Evolutionary conservation across 2,888 invertebrate genomes (phyloP).

Genomic region (Unio delphinus): DNA sequence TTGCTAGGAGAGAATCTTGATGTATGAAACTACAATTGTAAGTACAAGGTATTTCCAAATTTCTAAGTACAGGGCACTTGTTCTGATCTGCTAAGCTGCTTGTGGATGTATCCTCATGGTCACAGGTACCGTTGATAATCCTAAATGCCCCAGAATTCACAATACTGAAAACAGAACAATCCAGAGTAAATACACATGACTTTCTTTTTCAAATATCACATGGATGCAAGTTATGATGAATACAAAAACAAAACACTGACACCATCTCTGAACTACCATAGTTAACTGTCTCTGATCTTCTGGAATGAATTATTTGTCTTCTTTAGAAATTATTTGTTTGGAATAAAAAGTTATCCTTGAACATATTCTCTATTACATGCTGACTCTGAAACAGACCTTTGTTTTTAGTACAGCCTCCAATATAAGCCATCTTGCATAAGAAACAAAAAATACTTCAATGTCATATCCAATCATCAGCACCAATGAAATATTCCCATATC

Average conservation of each 20-base stretch:
- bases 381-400: too few relatives aligned
- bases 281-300: too few relatives aligned
- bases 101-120: slow-evolving; percentile 64
- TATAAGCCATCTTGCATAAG: too few relatives aligned
- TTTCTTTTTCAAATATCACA: background rate
- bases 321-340: too few relatives aligned
- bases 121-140: slow-evolving; percentile 72
- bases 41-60: slow-evolving; percentile 56
- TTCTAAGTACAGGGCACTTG: slow-evolving; percentile 66
- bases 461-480: too few relatives aligned
- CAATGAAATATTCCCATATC: too few relatives aligned
- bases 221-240: background rate
- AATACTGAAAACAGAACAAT: slow-evolving; percentile 58
- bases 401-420: too few relatives aligned
- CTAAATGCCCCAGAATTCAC: slow-evolving; percentile 72
- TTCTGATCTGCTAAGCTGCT: slow-evolving; percentile 64
- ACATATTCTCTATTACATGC: too few relatives aligned
- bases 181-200: background rate
- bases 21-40: slow-evolving; percentile 37
- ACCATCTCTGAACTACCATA: too few relatives aligned
- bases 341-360: too few relatives aligned
- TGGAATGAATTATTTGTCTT: too few relatives aligned
- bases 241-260: background rate
- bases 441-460: too few relatives aligned
- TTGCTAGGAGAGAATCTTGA: slow-evolving; percentile 8